phyloP scores from a whole-genome alignment of 2,113 vertebrate species.

The Coryphaenoides rupestris region DNA sequence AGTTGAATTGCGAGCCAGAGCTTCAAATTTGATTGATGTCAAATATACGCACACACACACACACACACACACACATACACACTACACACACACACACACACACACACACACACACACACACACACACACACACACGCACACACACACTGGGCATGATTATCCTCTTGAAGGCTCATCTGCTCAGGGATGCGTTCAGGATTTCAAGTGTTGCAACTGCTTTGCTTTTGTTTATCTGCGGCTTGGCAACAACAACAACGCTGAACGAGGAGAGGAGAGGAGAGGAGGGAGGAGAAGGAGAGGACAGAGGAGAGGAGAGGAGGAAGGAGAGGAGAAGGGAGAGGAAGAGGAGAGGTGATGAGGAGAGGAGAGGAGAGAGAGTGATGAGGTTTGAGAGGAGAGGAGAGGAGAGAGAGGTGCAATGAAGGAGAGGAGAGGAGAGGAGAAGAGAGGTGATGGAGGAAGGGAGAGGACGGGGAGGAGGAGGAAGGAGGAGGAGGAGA shows the following conservation, averaged over 20 bases:
- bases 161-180: conserved; percentile 51
- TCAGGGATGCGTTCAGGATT: conserved; percentile 39
- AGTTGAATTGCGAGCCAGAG: conserved; percentile 31
- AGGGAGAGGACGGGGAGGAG: neutral
- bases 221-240: conserved; percentile 24
- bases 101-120: neutral
- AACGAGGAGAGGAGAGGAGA: neutral
- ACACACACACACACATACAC: conserved; percentile 9
- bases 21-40: too few relatives aligned
- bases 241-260: neutral
- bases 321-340: neutral
- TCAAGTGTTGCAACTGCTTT: conserved; percentile 18
- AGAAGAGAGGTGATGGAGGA: neutral
- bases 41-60: neutral
- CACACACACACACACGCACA: conserved; percentile 4
- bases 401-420: conserved; percentile 1
- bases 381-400: neutral
- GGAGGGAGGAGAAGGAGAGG: neutral
- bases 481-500: neutral
- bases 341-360: neutral
- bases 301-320: neutral
- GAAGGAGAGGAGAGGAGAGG: conserved; percentile 3
- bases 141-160: conserved; percentile 29
- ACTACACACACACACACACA: conserved; percentile 9
- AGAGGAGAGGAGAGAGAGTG: conserved; percentile 10